These are phyloP conservation scores for Diplodus puntazzo DNA, from an alignment of 2,797 vertebrate species.

Conservation along the genomic window DNA sequence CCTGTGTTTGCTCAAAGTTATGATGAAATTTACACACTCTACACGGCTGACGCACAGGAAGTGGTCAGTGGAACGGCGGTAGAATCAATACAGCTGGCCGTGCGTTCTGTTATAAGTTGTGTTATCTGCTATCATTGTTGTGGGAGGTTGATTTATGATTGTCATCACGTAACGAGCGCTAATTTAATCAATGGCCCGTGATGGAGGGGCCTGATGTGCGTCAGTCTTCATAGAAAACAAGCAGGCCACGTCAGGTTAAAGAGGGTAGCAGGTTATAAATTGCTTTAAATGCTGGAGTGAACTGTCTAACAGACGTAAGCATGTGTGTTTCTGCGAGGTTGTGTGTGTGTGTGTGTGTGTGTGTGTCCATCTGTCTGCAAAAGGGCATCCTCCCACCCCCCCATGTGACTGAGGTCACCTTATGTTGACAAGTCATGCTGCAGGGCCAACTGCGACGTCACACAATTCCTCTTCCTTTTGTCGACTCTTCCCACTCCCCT, in stretches of 20 bases:
- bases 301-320: conserved; percentile 76
- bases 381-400: conserved; percentile 64
- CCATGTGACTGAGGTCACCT: conserved; percentile 70
- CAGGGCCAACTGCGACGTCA: conserved; percentile 77
- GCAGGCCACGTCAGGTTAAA: conserved; percentile 67
- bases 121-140: conserved; percentile 79
- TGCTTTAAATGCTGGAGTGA: conserved; percentile 65
- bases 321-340: conserved; percentile 50
- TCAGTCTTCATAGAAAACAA: conserved; percentile 76
- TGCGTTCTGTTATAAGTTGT: conserved; percentile 62
- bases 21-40: conserved; percentile 79
- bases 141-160: conserved; percentile 79
- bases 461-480: conserved; percentile 80
- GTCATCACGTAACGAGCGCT: conserved; percentile 72
- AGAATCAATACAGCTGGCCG: conserved; percentile 71
- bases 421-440: conserved; percentile 70
- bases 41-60: conserved; percentile 79
- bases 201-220: conserved; percentile 78
- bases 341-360: conserved; percentile 42
- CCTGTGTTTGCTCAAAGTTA: conserved; percentile 75
- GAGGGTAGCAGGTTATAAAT: conserved; percentile 73
- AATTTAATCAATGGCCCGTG: conserved; percentile 79
- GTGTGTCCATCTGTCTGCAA: conserved; percentile 61
- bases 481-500: conserved; percentile 63
- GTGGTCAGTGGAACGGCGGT: conserved; percentile 38